A percentile compares a stretch with the other conserved stretches of the same genome.
phyloP scores from a whole-genome alignment of 2,113 vertebrate species.

The Mus pahari region DNA sequence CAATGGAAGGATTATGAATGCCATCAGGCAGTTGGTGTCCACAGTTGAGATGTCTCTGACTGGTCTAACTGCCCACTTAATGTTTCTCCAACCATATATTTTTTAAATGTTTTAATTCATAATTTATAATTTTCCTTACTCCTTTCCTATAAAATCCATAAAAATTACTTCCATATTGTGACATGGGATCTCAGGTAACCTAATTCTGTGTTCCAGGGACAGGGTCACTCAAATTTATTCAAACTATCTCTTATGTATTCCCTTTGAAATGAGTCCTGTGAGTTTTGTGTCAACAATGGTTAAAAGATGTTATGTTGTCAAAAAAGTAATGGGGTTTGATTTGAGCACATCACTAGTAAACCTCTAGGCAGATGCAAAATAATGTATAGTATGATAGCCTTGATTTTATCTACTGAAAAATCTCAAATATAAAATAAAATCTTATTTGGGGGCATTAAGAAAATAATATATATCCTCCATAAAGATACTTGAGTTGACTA shows the following conservation, averaged over 20 bases:
- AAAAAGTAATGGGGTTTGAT: background rate
- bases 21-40: background rate
- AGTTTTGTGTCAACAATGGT: background rate
- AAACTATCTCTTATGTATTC: background rate
- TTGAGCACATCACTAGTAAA: background rate
- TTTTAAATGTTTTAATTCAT: too few species aligned
- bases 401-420: background rate
- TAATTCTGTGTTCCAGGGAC: background rate
- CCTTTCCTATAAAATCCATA: background rate
- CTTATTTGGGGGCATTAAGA: background rate
- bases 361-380: background rate
- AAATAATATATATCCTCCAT: background rate
- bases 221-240: background rate
- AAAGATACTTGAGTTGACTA: background rate
- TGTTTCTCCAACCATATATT: background rate
- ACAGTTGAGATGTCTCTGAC: too few species aligned
- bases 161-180: background rate
- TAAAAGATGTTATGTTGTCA: background rate
- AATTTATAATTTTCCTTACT: background rate
- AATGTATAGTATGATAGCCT: background rate
- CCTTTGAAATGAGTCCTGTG: background rate
- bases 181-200: background rate
- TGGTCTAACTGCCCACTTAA: too few species aligned
- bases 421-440: conserved; percentile 22
- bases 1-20: background rate